phyloP scores from a whole-genome alignment of 2,888 invertebrate genomes.

The Norana najaformis region DNA sequence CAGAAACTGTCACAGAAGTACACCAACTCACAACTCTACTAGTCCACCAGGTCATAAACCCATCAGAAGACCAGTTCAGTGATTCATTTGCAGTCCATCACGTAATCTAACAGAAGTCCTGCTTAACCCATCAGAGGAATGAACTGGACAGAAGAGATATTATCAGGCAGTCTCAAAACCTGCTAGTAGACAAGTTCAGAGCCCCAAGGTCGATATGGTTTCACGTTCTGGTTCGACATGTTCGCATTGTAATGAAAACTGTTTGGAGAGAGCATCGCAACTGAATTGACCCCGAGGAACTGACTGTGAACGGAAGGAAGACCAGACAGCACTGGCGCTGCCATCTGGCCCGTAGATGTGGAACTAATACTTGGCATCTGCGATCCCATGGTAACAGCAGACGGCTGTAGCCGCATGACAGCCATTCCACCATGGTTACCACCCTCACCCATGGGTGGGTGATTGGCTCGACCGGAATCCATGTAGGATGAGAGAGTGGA shows the following conservation, averaged over 20 bases:
- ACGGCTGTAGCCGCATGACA: neutral
- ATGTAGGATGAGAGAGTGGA: neutral
- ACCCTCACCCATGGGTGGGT: neutral
- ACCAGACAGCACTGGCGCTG: slow-evolving; percentile 42
- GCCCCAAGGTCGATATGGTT: slow-evolving; percentile 95
- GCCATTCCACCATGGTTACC: slow-evolving; percentile 40
- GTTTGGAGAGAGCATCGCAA: slow-evolving; percentile 47
- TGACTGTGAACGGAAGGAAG: slow-evolving; percentile 47
- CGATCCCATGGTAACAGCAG: neutral
- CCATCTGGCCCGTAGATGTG: neutral
- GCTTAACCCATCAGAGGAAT: neutral
- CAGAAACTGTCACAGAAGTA: neutral
- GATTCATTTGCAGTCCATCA: neutral
- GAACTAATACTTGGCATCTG: neutral
- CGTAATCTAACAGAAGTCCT: neutral
- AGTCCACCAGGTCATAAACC: neutral
- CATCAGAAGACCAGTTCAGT: neutral
- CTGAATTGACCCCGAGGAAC: slow-evolving; percentile 44
- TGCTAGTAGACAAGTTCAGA: slow-evolving; percentile 77
- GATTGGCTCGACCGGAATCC: slow-evolving; percentile 16
- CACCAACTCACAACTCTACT: neutral
- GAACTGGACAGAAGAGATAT: neutral
- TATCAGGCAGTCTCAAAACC: neutral
- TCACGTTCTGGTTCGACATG: slow-evolving; percentile 61
- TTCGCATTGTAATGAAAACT: slow-evolving; percentile 44